Evolutionary conservation across 2,888 invertebrate genomes (phyloP), one percentile per base, ranked within the genome.

Genomic region (Epinotia ramella): DNA sequence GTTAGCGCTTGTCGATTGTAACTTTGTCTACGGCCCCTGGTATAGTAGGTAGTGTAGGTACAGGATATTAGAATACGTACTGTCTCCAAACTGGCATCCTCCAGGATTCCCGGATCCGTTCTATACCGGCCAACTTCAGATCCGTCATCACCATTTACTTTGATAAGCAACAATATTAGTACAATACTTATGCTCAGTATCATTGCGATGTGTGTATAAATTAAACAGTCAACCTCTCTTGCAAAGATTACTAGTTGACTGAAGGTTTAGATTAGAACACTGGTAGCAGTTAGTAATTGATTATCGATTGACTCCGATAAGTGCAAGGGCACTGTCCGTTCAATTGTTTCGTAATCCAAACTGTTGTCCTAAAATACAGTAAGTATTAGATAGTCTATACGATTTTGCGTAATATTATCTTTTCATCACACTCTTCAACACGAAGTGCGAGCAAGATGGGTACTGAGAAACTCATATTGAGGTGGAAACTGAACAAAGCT

Each of bases 31-130:
- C n/a, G n/a, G n/a, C n/a, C n/a, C n/a, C n/a, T n/a, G n/a, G n/a
- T n/a, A n/a, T n/a, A n/a, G n/a, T n/a, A n/a, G 24, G 24, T 3
- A 28, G 24, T 28, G 1, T 28, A 28, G 24, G 0, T 4, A n/a
- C 24, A 67, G 46, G 24, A 24, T n/a, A 53, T 7, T 65, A n/a
- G 53, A 77, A 67, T 78, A 88, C 91, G 86, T 85, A 94, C 94
- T 20, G 92, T 90, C 77, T 93, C 92, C 77, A 94, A 85, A 44
- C 82, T 83, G 18, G 92, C 90, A 79, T 93, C 93, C 80, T 93
- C 92, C 59, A 89, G 81, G 76, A 92, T 81, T 72, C 82, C 84
- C 2, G 78, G 73, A 80, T 86, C 81, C 0, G 88, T 87, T 77
- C 78, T 59, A 12, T 75, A 70, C 28, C 64, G 24, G 56, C 46